Conservation (phyloP, 2,113 vertebrate genomes). For the Gnathonemus longibarbis region DNA sequence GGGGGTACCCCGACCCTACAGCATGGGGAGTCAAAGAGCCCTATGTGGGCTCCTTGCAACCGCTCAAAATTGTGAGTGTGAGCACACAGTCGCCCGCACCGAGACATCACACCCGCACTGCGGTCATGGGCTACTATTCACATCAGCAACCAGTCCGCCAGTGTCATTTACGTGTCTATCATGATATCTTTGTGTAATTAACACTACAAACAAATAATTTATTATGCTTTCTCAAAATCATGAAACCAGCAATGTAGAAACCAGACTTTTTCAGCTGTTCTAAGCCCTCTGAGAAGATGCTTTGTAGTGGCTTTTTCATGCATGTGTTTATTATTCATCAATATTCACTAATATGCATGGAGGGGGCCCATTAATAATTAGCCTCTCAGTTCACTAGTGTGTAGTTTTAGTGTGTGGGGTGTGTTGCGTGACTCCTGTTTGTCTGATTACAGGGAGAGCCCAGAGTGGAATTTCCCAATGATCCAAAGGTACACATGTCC, state of each 20-base stretch:
- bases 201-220: background rate
- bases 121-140: background rate
- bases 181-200: background rate
- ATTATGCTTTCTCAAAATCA: background rate
- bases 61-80: constrained; percentile 76
- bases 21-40: constrained; percentile 76
- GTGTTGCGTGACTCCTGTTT: background rate
- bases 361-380: background rate
- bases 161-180: background rate
- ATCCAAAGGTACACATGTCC: constrained; percentile 72
- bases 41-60: constrained; percentile 76
- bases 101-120: background rate
- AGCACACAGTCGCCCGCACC: background rate
- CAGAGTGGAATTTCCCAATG: constrained; percentile 68
- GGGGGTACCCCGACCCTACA: constrained; percentile 72
- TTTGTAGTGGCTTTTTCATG: background rate
- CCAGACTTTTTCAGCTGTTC: background rate
- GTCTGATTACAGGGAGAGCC: constrained; percentile 72
- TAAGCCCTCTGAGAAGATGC: background rate
- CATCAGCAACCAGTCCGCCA: background rate
- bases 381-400: background rate
- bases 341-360: background rate
- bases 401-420: background rate
- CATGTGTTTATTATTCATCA: background rate
- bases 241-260: background rate